These are phyloP conservation scores for Galaxias olidus DNA, from an alignment of 2,797 vertebrate species.

Conservation along the genomic window DNA sequence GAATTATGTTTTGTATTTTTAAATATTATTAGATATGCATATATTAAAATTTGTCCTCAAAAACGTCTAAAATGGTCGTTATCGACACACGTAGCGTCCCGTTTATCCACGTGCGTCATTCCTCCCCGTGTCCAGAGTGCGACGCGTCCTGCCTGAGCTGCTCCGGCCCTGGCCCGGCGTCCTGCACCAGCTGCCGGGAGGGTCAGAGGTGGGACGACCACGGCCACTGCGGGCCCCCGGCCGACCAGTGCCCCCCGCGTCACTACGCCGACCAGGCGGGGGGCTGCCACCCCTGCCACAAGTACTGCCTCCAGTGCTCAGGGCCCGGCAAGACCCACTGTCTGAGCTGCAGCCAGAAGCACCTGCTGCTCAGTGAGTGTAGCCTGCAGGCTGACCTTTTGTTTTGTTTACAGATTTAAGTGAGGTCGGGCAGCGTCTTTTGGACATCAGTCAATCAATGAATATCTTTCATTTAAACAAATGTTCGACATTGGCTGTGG, in stretches of 20 bases:
- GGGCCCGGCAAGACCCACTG: conserved; percentile 81
- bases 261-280: conserved; percentile 74
- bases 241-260: conserved; percentile 57
- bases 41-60: too few species aligned
- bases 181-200: conserved; percentile 79
- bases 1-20: too few species aligned
- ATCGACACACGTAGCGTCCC: too few species aligned
- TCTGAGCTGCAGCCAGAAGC: conserved; percentile 76
- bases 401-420: neutral
- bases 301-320: conserved; percentile 80
- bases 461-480: too few species aligned
- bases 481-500: too few species aligned
- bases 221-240: conserved; percentile 63
- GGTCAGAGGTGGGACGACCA: conserved; percentile 57
- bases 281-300: conserved; percentile 83
- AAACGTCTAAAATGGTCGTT: too few species aligned
- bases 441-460: too few species aligned
- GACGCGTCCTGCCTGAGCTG: conserved; percentile 83
- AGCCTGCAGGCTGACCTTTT: neutral
- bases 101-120: too few species aligned
- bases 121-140: conserved; percentile 76
- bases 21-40: too few species aligned
- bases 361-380: conserved; percentile 86
- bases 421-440: neutral
- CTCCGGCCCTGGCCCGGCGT: conserved; percentile 58